Base-by-base conservation (phyloP, 2,888 invertebrate species). In the Tiliacea aurago region DNA sequence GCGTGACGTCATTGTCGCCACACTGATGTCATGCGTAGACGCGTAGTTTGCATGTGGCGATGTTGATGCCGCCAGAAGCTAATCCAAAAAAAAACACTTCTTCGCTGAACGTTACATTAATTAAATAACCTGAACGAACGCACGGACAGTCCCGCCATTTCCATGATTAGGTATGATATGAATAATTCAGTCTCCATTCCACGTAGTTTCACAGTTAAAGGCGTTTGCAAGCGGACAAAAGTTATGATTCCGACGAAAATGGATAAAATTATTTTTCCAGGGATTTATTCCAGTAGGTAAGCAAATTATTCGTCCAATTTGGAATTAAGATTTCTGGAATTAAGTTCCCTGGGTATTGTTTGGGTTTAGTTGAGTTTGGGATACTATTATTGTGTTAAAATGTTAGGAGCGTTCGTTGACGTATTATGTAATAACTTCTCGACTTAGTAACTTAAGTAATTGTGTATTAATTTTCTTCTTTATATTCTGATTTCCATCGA, bases 121-220 rank as follows among this genome's bases (percentile, higher is more conserved):
- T 70, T 43, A 2, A 37, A 37, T 28, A 2, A 33, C n/a, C 43
- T 66, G 13, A 15, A 65, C n/a, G 13, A 49, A 88, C 87, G 84
- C 66, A 86, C 86, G 81, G 68, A 87, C 88, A 72, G 63, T 66
- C 80, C 77, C 78, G 75, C 81, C 76, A 73, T 62, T 72, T 62
- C 66, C 67, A 80, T 78, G 86, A 86, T 85, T 84, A 86, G 80
- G 61, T 75, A 68, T 69, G n/a, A 84, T 80, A 90, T 91, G 90
- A 91, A 91, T 91, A 85, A 91, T 91, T 91, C 91, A 87, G 78
- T 63, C 74, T 71, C 69, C 81, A 85, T 90, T 89, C 85, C 78
- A 73, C 84, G 83, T 86, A 88, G 87, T 86, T 89, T 87, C 86
- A 84, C 88, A 81, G 84, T 71, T 76, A 78, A 79, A 83, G 75